phyloP scores from a whole-genome alignment of 2,888 invertebrate genomes.

The Rhodophaea formosa region DNA sequence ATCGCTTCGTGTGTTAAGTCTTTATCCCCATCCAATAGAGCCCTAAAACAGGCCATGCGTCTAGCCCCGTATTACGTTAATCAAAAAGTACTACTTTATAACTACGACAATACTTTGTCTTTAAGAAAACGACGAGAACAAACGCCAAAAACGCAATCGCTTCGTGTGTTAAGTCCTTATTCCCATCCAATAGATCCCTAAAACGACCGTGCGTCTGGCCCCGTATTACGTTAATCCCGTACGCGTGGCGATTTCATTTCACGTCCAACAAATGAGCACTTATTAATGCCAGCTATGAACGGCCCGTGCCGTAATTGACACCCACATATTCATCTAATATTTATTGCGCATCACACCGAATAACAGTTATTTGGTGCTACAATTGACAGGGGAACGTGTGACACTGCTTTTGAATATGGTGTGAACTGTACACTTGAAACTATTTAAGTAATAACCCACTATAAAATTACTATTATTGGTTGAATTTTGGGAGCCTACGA shows the following conservation, averaged over 20 bases:
- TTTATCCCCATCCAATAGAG: too few relatives aligned
- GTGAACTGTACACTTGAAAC: constrained; percentile 29
- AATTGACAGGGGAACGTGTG: constrained; percentile 58
- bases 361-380: constrained; percentile 63
- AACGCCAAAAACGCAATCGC: not conserved
- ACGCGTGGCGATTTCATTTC: constrained; percentile 75
- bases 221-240: constrained; percentile 55
- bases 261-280: constrained; percentile 67
- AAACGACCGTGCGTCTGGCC: constrained; percentile 46
- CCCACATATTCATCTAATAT: constrained; percentile 70
- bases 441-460: constrained; percentile 21
- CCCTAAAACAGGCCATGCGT: too few relatives aligned
- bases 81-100: constrained; percentile 30
- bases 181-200: not conserved
- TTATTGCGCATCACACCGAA: constrained; percentile 65
- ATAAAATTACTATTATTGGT: constrained; percentile 12
- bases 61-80: too few relatives aligned
- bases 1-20: too few relatives aligned
- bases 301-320: constrained; percentile 61
- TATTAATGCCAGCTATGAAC: constrained; percentile 63
- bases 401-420: constrained; percentile 37
- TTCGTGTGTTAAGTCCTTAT: not conserved
- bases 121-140: not conserved
- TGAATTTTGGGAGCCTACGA: not conserved
- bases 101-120: too few relatives aligned